phyloP scores from a whole-genome alignment of 2,113 vertebrate species.

The Lepus europaeus region DNA sequence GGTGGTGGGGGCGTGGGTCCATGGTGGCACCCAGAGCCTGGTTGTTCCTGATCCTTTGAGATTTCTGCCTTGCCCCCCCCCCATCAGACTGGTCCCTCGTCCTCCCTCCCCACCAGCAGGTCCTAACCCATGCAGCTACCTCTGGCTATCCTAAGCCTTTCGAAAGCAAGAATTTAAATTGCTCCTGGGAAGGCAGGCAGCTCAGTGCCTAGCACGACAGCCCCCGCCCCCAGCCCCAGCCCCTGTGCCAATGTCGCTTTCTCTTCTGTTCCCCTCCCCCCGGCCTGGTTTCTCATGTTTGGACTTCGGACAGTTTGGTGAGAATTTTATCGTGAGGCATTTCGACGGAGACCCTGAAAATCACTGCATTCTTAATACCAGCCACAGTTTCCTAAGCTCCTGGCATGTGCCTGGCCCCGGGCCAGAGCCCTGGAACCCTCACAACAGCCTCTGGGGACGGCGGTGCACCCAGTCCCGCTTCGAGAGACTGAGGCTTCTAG shows the following conservation, averaged over 20 bases:
- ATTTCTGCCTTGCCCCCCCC: neutral
- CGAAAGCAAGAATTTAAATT: neutral
- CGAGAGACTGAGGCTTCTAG: neutral
- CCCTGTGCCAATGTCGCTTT: neutral
- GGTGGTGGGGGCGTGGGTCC: neutral
- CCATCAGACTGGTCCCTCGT: neutral
- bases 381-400: neutral
- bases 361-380: neutral
- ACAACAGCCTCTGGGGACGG: neutral
- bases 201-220: neutral
- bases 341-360: slow-evolving; percentile 48
- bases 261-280: neutral
- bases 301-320: neutral
- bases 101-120: neutral
- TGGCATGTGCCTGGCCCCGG: neutral
- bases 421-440: neutral
- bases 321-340: slow-evolving; percentile 35
- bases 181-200: neutral
- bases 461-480: neutral
- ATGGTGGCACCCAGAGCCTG: neutral
- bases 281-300: neutral
- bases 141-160: neutral
- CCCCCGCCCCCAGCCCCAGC: neutral
- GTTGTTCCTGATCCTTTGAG: neutral
- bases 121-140: too few species aligned